Evolutionary conservation across 2,797 vertebrate species (phyloP).

Genomic region (Bucorvus abyssinicus): DNA sequence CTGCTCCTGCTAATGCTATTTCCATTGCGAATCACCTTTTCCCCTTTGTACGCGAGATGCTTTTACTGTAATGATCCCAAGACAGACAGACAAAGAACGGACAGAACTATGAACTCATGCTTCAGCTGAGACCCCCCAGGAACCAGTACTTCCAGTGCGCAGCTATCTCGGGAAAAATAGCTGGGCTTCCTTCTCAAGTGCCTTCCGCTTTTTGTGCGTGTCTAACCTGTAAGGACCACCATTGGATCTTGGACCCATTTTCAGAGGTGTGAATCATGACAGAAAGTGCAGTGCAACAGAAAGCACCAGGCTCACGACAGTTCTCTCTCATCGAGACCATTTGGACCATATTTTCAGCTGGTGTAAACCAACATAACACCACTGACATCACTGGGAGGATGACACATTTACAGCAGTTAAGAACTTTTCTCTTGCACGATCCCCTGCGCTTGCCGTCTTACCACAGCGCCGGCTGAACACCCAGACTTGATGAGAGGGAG

Average conservation of each 20-base stretch:
- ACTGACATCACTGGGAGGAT: not conserved
- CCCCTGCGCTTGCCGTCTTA: rapidly evolving
- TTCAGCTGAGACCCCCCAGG: not conserved
- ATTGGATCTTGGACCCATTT: not conserved
- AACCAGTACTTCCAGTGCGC: not conserved
- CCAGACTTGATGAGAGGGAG: rapidly evolving
- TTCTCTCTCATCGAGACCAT: not conserved
- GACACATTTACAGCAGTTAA: not conserved
- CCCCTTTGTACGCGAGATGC: not conserved
- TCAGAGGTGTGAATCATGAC: not conserved
- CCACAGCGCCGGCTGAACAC: rapidly evolving
- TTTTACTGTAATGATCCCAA: not conserved
- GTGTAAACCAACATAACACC: not conserved
- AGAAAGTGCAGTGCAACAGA: not conserved
- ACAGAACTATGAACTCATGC: not conserved
- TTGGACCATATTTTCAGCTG: not conserved
- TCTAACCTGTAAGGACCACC: not conserved
- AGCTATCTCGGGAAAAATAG: not conserved
- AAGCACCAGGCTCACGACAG: not conserved
- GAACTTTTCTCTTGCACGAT: not conserved
- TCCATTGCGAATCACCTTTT: not conserved
- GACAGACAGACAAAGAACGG: not conserved
- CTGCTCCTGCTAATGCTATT: not conserved
- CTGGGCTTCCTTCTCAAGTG: not conserved
- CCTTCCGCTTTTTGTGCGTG: not conserved